Evolutionary conservation across 2,797 vertebrate genomes (phyloP), one percentile per base, ranked within the genome.

Genomic region (Crocidura indochinensis): DNA sequence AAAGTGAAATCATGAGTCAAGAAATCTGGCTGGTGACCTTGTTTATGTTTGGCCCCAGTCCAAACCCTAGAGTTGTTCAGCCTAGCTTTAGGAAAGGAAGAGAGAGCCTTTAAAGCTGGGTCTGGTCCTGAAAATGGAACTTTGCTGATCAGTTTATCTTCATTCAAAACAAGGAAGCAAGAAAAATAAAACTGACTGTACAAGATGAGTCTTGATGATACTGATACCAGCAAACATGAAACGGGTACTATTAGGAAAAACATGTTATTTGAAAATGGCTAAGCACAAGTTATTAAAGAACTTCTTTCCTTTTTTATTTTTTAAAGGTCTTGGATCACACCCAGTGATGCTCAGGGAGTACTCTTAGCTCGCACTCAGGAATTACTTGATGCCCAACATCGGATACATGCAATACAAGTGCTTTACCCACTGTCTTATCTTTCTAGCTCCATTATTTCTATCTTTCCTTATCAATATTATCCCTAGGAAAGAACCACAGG

Each of bases 181-280:
- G 62, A 90, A 51, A 47, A 26, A 71, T 29, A 44, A 64, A 89
- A 29, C 51, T 7, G 44, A 29, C 51, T 7, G 44, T 75, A 82
- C 62, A 62, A 49, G 51, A 51, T 64, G 78, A 11, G 27, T 14
- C 53, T 87, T 83, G 53, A 53, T 17, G 8, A 20, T 31, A 38
- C 56, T 60, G 56, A 20, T 20, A 60, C 56, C 19, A 53, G 51
- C 51, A 53, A 53, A 53, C 17, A 53, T 53, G 51, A 53, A 53
- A 53, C 17, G 51, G 51, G 51, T 14, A 53, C 51, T 53, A 4
- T 3, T 53, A 53, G 51, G 51, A 53, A 53, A 53, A 14, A 20
- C 22, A 26, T 87, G 38, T 72, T 60, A 80, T 79, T 89, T 89
- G 29, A 71, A 85, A 75, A 80, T n/a, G 38, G 69, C 31, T 80